phyloP scores from a whole-genome alignment of 2,797 vertebrate species.

The Phoxinus dragarum region DNA sequence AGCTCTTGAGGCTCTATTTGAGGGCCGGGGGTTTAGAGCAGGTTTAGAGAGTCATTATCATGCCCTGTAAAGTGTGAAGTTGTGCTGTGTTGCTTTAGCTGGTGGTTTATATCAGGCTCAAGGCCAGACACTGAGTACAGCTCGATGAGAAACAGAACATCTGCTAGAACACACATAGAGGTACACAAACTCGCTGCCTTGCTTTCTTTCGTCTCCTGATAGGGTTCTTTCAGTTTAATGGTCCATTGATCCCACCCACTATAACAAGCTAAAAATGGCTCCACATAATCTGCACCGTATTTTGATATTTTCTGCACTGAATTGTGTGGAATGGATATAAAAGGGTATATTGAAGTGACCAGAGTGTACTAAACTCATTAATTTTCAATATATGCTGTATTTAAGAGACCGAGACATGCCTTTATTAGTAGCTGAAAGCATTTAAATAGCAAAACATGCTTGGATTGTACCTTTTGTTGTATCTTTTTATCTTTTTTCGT shows the following conservation, averaged over 20 bases:
- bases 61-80: conserved; percentile 18
- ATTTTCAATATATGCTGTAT: not conserved
- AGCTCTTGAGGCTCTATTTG: not conserved
- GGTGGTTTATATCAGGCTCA: conserved; percentile 40
- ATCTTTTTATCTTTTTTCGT: not conserved
- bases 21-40: not conserved
- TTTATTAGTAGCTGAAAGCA: not conserved
- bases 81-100: conserved; percentile 23
- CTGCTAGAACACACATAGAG: conserved; percentile 39
- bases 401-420: not conserved
- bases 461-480: not conserved
- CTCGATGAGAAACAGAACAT: conserved; percentile 50
- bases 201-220: not conserved
- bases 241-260: not conserved
- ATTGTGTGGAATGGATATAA: not conserved
- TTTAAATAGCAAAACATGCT: not conserved
- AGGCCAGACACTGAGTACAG: conserved; percentile 21
- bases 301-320: not conserved
- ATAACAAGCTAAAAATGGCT: conserved; percentile 5
- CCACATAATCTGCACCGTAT: not conserved
- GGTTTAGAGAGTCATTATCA: not conserved
- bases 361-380: not conserved
- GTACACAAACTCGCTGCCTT: conserved; percentile 7
- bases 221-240: not conserved
- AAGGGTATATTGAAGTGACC: not conserved